phyloP scores from a whole-genome alignment of 1,140 invertebrate species.

The Zaprionus lachaisei region DNA sequence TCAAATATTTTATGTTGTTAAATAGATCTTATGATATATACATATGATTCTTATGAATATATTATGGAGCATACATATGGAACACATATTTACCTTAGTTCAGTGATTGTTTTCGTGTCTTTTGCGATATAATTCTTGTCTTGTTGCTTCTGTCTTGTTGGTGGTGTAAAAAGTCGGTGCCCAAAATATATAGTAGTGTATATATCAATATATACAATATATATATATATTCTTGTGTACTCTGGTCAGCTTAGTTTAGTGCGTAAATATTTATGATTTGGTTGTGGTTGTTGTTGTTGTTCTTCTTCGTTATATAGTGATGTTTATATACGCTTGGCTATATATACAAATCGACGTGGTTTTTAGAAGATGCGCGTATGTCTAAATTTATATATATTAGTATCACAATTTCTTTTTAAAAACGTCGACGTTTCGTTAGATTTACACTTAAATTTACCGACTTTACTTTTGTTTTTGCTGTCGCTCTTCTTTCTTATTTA shows the following conservation, averaged over 20 bases:
- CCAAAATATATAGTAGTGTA: conserved; percentile 73
- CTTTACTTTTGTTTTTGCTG: conserved; percentile 23
- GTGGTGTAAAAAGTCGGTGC: conserved; percentile 72
- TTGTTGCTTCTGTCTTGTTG: conserved; percentile 54
- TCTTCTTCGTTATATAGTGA: conserved; percentile 24
- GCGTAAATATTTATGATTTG: conserved; percentile 58
- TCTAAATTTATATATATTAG: conserved; percentile 58
- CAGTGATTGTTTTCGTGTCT: conserved; percentile 79
- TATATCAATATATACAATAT: conserved; percentile 27
- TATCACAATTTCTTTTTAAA: conserved; percentile 80
- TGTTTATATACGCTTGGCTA: conserved; percentile 37
- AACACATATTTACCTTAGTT: conserved; percentile 71
- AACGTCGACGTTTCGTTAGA: conserved; percentile 74
- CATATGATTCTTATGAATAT: neutral
- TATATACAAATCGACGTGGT: conserved; percentile 49
- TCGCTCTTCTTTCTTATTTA: conserved; percentile 47
- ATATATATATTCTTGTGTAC: conserved; percentile 60
- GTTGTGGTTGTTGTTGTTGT: conserved; percentile 36
- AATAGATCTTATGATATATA: neutral
- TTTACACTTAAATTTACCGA: conserved; percentile 70
- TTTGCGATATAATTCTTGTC: conserved; percentile 65
- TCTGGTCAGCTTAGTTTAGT: conserved; percentile 54
- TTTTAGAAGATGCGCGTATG: conserved; percentile 34
- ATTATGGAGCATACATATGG: neutral
- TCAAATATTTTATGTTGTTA: neutral